Conservation (phyloP, 2,797 vertebrate species). For the Clarias laeviceps region DNA sequence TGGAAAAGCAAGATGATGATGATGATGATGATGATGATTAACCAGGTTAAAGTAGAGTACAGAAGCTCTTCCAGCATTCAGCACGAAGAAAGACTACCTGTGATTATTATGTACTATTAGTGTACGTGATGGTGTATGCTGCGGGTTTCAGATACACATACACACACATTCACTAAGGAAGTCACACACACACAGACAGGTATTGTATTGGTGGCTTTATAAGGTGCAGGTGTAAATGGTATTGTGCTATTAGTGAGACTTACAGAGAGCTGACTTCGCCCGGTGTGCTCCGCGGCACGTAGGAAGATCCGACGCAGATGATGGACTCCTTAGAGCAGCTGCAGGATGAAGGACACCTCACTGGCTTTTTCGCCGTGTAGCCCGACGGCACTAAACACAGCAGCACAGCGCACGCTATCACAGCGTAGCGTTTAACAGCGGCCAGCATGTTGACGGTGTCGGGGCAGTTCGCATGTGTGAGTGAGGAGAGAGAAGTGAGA, state of each 20-base stretch:
- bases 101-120: too few relatives aligned
- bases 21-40: background rate
- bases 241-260: conserved; percentile 65
- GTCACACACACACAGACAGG: background rate
- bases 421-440: conserved; percentile 67
- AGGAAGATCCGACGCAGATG: conserved; percentile 90
- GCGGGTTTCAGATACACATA: too few relatives aligned
- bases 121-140: too few relatives aligned
- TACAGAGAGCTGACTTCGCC: conserved; percentile 91
- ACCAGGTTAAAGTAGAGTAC: background rate
- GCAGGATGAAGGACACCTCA: conserved; percentile 86
- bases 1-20: conserved; percentile 53
- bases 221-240: background rate
- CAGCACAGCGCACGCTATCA: conserved; percentile 67
- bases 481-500: conserved; percentile 22
- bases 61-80: background rate
- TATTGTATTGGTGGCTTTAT: background rate
- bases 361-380: conserved; percentile 71
- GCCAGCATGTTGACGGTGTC: conserved; percentile 68
- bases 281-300: conserved; percentile 81
- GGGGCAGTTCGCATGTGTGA: conserved; percentile 68
- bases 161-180: too few relatives aligned
- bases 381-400: conserved; percentile 71
- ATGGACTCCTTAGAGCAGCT: conserved; percentile 94
- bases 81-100: background rate